Conservation (phyloP, 1,140 invertebrate genomes). For the Zeugodacus cucurbitae region DNA sequence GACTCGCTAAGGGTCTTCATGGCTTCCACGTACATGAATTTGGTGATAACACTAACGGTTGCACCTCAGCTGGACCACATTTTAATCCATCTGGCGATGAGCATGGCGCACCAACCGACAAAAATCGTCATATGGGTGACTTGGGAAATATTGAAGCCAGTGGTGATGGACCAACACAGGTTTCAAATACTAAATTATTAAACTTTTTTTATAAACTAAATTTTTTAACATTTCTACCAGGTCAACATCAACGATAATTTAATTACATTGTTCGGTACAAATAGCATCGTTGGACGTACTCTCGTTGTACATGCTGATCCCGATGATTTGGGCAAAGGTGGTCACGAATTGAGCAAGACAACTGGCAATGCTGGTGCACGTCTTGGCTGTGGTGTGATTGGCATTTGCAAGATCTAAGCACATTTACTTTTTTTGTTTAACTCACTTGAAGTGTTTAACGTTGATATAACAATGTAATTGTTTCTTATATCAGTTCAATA, state of each 20-base stretch:
- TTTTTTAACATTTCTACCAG: constrained; percentile 13
- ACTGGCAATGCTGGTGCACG: constrained; percentile 98
- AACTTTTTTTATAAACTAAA: background rate
- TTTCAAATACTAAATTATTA: background rate
- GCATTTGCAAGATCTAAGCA: constrained; percentile 69
- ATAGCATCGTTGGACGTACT: constrained; percentile 89
- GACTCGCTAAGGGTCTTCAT: constrained; percentile 77
- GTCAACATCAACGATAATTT: constrained; percentile 80
- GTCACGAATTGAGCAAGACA: constrained; percentile 92
- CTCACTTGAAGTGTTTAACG: background rate
- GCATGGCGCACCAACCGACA: constrained; percentile 85
- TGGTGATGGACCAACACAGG: constrained; percentile 76
- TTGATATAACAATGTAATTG: background rate
- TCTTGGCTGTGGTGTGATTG: constrained; percentile 97
- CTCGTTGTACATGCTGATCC: constrained; percentile 92
- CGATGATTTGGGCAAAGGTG: constrained; percentile 95
- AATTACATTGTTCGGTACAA: constrained; percentile 79
- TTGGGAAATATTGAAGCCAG: constrained; percentile 88
- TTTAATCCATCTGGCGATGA: constrained; percentile 90
- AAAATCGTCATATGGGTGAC: constrained; percentile 88
- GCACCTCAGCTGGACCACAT: constrained; percentile 94
- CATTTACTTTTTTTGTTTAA: no score
- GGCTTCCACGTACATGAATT: constrained; percentile 98
- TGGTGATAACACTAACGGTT: constrained; percentile 96
- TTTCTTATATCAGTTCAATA: no score